Evolutionary conservation across 1,140 invertebrate genomes (phyloP).

Genomic region (Babylonia areolata): DNA sequence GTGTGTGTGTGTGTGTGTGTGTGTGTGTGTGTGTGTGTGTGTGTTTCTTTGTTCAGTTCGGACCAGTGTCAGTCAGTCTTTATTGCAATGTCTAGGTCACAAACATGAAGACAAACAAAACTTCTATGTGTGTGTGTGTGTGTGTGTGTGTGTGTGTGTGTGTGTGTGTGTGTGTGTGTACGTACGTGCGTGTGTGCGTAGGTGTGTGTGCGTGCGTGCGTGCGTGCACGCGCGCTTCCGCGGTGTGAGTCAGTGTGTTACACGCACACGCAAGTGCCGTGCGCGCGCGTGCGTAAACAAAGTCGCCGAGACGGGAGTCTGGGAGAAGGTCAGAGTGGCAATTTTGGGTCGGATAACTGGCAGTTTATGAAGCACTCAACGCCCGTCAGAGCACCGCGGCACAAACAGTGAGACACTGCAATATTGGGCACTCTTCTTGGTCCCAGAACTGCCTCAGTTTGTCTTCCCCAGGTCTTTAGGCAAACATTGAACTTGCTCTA

Average conservation of each 20-base stretch:
- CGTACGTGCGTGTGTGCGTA: neutral
- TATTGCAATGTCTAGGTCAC: too few relatives aligned
- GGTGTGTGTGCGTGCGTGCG: neutral
- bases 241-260: too few relatives aligned
- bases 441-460: too few relatives aligned
- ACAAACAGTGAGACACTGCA: neutral
- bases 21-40: too few relatives aligned
- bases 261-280: too few relatives aligned
- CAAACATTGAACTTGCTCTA: neutral
- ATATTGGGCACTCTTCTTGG: neutral
- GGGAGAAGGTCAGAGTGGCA: neutral
- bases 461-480: neutral
- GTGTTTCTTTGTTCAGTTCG: too few relatives aligned
- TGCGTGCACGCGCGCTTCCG: neutral
- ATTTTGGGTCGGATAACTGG: neutral
- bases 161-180: constrained; percentile 1
- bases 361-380: neutral
- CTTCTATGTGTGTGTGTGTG: neutral
- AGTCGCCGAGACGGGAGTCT: neutral
- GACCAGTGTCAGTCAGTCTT: too few relatives aligned
- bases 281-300: too few relatives aligned
- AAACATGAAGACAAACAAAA: neutral
- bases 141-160: constrained; percentile 3
- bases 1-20: too few relatives aligned
- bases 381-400: neutral